Evolutionary conservation across 2,888 invertebrate genomes (phyloP).

Genomic region (Callyntrura guangdongensis): DNA sequence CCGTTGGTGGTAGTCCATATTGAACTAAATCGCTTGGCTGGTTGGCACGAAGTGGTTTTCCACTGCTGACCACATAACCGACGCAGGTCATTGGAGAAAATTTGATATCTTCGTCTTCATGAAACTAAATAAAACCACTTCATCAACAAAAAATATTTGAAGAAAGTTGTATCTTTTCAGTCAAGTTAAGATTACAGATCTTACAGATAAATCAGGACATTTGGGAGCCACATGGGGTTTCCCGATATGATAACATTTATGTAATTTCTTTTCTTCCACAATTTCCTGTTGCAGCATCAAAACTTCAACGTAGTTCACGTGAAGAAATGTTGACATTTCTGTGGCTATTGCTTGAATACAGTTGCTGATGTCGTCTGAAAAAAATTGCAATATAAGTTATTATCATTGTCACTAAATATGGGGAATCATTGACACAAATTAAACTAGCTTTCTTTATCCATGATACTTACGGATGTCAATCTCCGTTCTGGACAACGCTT

Average conservation of each 20-base stretch:
- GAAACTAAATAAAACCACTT: slow-evolving; percentile 25
- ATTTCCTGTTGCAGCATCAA: slow-evolving; percentile 60
- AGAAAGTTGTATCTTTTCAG: background rate
- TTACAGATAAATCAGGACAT: slow-evolving; percentile 51
- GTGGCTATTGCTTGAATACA: slow-evolving; percentile 47
- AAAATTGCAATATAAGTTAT: background rate
- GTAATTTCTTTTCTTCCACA: slow-evolving; percentile 66
- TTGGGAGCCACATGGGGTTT: background rate
- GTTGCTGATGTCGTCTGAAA: slow-evolving; percentile 47
- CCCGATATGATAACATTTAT: slow-evolving; percentile 52
- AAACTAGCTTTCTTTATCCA: background rate
- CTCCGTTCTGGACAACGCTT: slow-evolving; percentile 46
- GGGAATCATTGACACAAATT: no score
- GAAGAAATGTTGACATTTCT: slow-evolving; percentile 36
- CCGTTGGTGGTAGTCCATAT: slow-evolving; percentile 34
- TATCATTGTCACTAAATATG: no score
- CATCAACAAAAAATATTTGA: background rate
- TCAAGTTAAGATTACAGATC: background rate
- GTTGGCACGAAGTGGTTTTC: slow-evolving; percentile 47
- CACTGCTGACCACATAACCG: slow-evolving; percentile 33
- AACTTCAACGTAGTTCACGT: slow-evolving; percentile 46
- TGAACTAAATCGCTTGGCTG: slow-evolving; percentile 18
- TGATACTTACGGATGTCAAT: slow-evolving; percentile 65
- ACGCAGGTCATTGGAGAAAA: slow-evolving; percentile 8
- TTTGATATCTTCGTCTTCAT: slow-evolving; percentile 50